Conservation (phyloP, 2,888 invertebrate species). For the Elgonia sp. region DNA sequence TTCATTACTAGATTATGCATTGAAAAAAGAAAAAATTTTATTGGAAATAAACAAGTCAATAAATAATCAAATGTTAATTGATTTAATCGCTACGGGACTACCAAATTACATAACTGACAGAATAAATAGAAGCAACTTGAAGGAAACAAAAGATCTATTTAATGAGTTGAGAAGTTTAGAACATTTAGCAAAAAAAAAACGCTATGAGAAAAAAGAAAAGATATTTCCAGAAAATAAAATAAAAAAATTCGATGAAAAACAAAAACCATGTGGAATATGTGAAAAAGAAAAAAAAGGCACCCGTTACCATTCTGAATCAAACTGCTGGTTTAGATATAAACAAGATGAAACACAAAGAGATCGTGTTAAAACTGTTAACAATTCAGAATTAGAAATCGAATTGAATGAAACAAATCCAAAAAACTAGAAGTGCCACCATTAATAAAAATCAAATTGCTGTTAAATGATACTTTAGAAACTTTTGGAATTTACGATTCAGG, state of each 20-base stretch:
- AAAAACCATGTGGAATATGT: conserved; percentile 77
- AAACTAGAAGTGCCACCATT: conserved; percentile 79
- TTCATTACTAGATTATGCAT: conserved; percentile 69
- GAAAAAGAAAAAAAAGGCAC: conserved; percentile 78
- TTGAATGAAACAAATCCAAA: conserved; percentile 77
- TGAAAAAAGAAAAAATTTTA: conserved; percentile 76
- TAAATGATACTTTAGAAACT: conserved; percentile 67
- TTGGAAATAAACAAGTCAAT: conserved; percentile 77
- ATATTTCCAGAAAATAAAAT: conserved; percentile 48
- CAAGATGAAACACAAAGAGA: conserved; percentile 57
- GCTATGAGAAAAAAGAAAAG: conserved; percentile 65
- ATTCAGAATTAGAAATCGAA: conserved; percentile 78
- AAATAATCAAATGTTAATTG: conserved; percentile 77
- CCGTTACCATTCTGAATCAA: conserved; percentile 72
- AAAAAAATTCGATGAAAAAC: conserved; percentile 74
- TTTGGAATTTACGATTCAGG: conserved; percentile 76
- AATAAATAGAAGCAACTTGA: conserved; percentile 81
- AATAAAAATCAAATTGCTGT: conserved; percentile 72
- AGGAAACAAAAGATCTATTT: conserved; percentile 80
- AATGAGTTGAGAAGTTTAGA: conserved; percentile 81
- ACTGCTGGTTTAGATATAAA: conserved; percentile 75
- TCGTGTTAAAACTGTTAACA: conserved; percentile 74
- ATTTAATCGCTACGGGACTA: conserved; percentile 81
- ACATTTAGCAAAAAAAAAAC: conserved; percentile 78
- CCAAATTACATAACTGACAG: conserved; percentile 79